Conservation (phyloP, 2,888 invertebrate genomes). For the Dastarcus helophoroides region DNA sequence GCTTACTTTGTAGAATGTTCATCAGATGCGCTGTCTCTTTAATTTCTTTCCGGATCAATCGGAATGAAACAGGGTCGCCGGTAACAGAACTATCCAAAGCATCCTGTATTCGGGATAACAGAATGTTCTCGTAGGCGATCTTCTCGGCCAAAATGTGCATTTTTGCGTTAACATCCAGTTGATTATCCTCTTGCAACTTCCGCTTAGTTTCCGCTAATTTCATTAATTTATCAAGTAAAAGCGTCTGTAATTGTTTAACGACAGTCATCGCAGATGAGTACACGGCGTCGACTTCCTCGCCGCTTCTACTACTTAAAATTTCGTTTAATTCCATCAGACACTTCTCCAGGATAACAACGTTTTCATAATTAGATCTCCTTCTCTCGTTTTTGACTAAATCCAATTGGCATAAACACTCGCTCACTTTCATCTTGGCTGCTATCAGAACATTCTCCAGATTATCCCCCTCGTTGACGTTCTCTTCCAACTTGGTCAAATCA, state of each 20-base stretch:
- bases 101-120: constrained; percentile 50
- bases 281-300: constrained; percentile 45
- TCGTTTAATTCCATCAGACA: constrained; percentile 51
- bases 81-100: constrained; percentile 38
- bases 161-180: constrained; percentile 55
- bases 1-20: constrained; percentile 56
- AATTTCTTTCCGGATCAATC: constrained; percentile 56
- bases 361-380: constrained; percentile 53
- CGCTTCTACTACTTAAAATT: constrained; percentile 36
- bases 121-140: constrained; percentile 66
- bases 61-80: constrained; percentile 41
- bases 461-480: constrained; percentile 37
- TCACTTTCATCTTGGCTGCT: constrained; percentile 54
- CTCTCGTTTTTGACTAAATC: constrained; percentile 49
- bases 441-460: constrained; percentile 51
- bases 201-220: constrained; percentile 58
- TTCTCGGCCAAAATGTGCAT: constrained; percentile 66
- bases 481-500: constrained; percentile 22
- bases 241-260: constrained; percentile 53
- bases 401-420: constrained; percentile 55
- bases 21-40: constrained; percentile 68
- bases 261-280: constrained; percentile 47
- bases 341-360: constrained; percentile 54
- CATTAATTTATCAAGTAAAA: constrained; percentile 55
- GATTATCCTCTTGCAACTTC: constrained; percentile 52